Evolutionary conservation across 2,113 vertebrate species (phyloP).

Genomic region (Lagopus muta): DNA sequence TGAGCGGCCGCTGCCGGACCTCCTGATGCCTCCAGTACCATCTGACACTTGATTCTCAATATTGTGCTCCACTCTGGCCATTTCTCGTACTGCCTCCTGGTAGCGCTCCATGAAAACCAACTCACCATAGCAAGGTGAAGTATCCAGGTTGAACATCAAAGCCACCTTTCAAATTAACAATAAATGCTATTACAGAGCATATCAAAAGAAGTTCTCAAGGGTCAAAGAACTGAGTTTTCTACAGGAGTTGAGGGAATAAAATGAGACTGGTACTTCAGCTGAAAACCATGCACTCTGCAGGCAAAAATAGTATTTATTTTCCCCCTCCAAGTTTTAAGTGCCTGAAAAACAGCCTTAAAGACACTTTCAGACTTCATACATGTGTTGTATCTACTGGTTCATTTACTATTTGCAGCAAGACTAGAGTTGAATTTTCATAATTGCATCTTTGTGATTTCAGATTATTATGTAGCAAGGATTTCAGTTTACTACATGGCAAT

Average conservation of each 20-base stretch:
- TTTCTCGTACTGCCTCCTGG: constrained; percentile 87
- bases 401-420: background rate
- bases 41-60: constrained; percentile 88
- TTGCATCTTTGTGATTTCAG: background rate
- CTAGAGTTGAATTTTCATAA: background rate
- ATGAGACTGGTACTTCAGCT: background rate
- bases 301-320: background rate
- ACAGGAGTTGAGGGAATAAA: background rate
- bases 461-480: fast-evolving
- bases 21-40: constrained; percentile 66
- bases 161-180: constrained; percentile 83
- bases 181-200: background rate
- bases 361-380: background rate
- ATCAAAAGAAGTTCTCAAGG: background rate
- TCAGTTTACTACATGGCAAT: fast-evolving
- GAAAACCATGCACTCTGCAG: background rate
- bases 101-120: constrained; percentile 93
- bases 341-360: background rate
- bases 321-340: background rate
- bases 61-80: constrained; percentile 90
- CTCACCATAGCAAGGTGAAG: constrained; percentile 86
- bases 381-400: background rate
- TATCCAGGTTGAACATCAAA: constrained; percentile 87
- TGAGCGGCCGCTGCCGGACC: constrained; percentile 85
- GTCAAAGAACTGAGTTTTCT: background rate